Conservation (phyloP, 2,113 vertebrate genomes). For the Grus americana region DNA sequence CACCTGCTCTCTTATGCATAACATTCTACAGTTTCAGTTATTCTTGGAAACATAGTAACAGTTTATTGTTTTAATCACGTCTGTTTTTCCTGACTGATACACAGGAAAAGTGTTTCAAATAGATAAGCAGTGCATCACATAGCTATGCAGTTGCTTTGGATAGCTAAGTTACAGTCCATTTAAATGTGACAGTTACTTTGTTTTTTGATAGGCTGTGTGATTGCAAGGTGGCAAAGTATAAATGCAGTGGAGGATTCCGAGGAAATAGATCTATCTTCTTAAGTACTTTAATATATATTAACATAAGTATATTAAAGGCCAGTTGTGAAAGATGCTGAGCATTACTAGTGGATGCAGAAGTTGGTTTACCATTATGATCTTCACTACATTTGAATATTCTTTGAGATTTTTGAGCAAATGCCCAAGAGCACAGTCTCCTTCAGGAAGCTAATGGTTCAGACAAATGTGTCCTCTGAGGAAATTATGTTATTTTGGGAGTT, state of each 20-base stretch:
- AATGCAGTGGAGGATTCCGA: background rate
- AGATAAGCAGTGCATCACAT: constrained; percentile 70
- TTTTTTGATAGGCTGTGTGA: background rate
- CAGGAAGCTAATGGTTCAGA: background rate
- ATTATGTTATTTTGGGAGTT: background rate
- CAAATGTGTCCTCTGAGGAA: background rate
- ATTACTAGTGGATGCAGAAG: background rate
- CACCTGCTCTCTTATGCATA: constrained; percentile 35
- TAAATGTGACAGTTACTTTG: background rate
- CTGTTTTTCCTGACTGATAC: constrained; percentile 67
- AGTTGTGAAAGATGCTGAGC: background rate
- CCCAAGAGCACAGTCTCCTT: background rate
- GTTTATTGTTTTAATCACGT: constrained; percentile 68
- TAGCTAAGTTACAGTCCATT: background rate
- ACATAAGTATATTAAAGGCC: background rate
- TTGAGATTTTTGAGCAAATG: background rate
- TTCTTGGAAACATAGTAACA: constrained; percentile 58
- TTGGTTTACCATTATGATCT: background rate
- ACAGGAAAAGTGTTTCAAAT: constrained; percentile 70
- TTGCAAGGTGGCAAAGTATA: background rate
- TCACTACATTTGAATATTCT: background rate
- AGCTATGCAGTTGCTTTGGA: background rate
- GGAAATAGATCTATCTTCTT: background rate
- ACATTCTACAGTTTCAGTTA: constrained; percentile 42
- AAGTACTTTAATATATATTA: background rate